phyloP scores from a whole-genome alignment of 1,140 invertebrate species.

The Danaus melanippus region DNA sequence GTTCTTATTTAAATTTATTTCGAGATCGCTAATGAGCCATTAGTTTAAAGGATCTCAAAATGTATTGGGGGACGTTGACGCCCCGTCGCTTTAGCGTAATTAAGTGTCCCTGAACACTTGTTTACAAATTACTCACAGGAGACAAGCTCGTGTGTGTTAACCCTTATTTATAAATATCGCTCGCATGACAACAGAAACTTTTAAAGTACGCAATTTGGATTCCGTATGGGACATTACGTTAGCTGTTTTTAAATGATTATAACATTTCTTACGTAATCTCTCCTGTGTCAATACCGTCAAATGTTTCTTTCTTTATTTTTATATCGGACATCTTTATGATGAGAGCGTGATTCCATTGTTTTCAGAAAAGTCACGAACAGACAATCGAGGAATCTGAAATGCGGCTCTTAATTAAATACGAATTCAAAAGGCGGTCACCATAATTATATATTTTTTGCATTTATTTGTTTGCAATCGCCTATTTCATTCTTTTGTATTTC shows the following conservation, averaged over 20 bases:
- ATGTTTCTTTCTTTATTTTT: constrained; percentile 22
- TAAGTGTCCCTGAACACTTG: constrained; percentile 59
- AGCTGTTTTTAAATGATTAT: not conserved
- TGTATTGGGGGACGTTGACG: constrained; percentile 44
- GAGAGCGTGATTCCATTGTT: constrained; percentile 52
- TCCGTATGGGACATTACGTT: constrained; percentile 1
- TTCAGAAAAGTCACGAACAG: constrained; percentile 58
- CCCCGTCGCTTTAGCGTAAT: constrained; percentile 53
- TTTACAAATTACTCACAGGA: constrained; percentile 64
- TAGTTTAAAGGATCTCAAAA: constrained; percentile 43
- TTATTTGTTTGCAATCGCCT: no score
- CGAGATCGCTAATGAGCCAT: constrained; percentile 28
- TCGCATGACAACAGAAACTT: no score
- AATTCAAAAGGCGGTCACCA: constrained; percentile 18
- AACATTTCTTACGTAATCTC: constrained; percentile 1
- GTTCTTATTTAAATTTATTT: no score
- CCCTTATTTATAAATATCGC: constrained; percentile 39
- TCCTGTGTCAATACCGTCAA: constrained; percentile 15
- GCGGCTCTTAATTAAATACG: constrained; percentile 38
- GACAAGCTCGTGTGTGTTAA: constrained; percentile 34
- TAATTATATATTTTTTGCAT: no score
- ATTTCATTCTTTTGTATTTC: no score
- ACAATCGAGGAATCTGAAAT: constrained; percentile 30
- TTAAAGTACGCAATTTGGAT: not conserved
- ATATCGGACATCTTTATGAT: constrained; percentile 35